Base-by-base conservation (phyloP, 1,140 invertebrate species). In the Leptonema lineaticorne region DNA sequence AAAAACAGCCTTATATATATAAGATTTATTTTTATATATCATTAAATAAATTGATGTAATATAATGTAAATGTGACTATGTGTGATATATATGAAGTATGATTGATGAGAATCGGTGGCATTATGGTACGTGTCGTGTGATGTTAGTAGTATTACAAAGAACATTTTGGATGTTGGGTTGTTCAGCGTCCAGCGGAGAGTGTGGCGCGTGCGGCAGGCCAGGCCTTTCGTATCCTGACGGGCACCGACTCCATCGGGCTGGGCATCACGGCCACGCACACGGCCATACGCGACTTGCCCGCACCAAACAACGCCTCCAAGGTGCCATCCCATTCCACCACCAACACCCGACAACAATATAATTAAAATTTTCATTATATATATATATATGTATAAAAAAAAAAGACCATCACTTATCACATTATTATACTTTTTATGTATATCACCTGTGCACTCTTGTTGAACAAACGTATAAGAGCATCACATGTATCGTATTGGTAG, bases 171-270 rank as follows among this genome's bases (percentile, higher is more conserved):
- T 48, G 56, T 68, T 66, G 66, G 64, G 67, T 69, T 69, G 56
- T 73, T 72, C 84, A 90, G 89, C 87, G 85, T 80, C 88, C 88
- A 77, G 89, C 89, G 74, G 89, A 90, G 83, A 84, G 87, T 77
- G 86, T 89, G 81, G 89, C 89, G 75, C 83, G 89, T 77, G 88
- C 89, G 74, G 89, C 88, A 50, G 89, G 89, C 75, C 87, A 86
- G 74, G 87, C 90, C 74, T 90, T 90, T 82, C 86, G 90, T 58
- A 86, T 91, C 76, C 86, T 91, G 74, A 88, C 89, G 67, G 89
- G 89, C 74, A 90, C 89, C 63, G 89, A 90, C 83, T 88, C 87
- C 78, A 84, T 89, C 70, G 88, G 87, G 80, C 82, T 89, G 76
- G 87, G 87, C 75, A 81, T 90, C 75, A 86, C 85, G 77, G 84